Base-by-base conservation (phyloP, 1,140 invertebrate genomes). In the Drosophila ananassae region DNA sequence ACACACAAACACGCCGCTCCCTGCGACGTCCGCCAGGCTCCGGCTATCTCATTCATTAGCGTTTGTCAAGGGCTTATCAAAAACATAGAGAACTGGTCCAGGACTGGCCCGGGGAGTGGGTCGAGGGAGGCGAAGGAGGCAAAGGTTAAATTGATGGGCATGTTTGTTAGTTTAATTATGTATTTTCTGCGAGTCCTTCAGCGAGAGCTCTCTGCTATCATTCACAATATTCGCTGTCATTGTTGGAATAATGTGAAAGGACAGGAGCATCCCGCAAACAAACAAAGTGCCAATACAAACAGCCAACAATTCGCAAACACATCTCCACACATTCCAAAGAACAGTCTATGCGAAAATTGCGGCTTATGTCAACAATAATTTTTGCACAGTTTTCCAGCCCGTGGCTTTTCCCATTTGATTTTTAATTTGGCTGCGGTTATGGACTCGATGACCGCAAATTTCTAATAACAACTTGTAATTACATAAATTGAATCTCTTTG, bases 161-260 rank as follows among this genome's bases (percentile, higher is more conserved):
- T 77, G 81, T 73, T 77, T 84, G 73, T 85, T 81, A 67, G 82
- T 81, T 85, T 85, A 84, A 84, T 85, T 84, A 85, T 69, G 77
- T 71, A 74, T 64, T 74, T 61, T 13, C 59, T 8, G 46, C 37
- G 46, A 51, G 69, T 56, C 51, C 68, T 63, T 51, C 52, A 41
- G 32, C 21, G 39, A 10, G 32, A 24, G 8, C 51, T 6, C 32
- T 47, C 61, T 78, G 46, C 61, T 82, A 56, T 73, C 66, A 67
- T 67, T 61, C 59, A 64, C 79, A 82, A 73, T 74, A 69, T 78
- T 63, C 56, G 64, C 28, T 55, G 52, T 54, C 71, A 79, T 71
- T 75, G 72, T 58, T 63, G 66, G 68, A 84, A 84, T 80, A 83
- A 79, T 85, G 77, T 68, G 73, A 81, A 81, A 77, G 55, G 30